phyloP scores from a whole-genome alignment of 1,140 invertebrate genomes.

The Coboldia fuscipes region DNA sequence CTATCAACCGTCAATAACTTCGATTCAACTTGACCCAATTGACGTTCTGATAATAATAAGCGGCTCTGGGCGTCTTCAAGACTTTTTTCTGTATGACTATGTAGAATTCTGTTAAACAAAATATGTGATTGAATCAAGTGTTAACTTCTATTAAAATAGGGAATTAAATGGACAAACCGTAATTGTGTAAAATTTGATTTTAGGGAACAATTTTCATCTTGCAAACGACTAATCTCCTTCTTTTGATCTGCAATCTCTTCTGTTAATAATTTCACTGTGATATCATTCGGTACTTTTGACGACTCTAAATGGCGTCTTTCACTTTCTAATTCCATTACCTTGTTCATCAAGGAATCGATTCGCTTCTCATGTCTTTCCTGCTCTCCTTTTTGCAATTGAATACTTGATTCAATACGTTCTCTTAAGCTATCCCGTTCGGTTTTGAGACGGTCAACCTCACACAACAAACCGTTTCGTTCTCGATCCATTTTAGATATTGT shows the following conservation, averaged over 20 bases:
- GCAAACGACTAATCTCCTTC: constrained; percentile 6
- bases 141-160: no score
- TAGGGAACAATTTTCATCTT: constrained; percentile 4
- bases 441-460: constrained; percentile 14
- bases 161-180: not conserved
- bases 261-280: constrained; percentile 10
- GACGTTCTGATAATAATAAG: constrained; percentile 10
- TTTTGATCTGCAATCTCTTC: constrained; percentile 12
- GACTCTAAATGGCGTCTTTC: constrained; percentile 13
- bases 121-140: no score
- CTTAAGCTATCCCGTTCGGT: constrained; percentile 14
- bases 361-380: constrained; percentile 9
- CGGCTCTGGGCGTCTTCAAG: constrained; percentile 14
- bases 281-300: constrained; percentile 11
- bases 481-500: constrained; percentile 12
- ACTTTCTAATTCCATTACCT: constrained; percentile 11
- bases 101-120: constrained; percentile 9
- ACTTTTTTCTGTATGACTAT: constrained; percentile 18
- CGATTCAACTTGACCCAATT: constrained; percentile 11
- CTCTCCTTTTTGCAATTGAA: constrained; percentile 12
- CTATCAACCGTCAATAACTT: constrained; percentile 11
- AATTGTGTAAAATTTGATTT: no score
- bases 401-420: constrained; percentile 11
- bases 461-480: constrained; percentile 13
- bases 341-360: constrained; percentile 9